Base-by-base conservation (phyloP, 2,888 invertebrate genomes). In the Spatulosminthurus flaviceps region DNA sequence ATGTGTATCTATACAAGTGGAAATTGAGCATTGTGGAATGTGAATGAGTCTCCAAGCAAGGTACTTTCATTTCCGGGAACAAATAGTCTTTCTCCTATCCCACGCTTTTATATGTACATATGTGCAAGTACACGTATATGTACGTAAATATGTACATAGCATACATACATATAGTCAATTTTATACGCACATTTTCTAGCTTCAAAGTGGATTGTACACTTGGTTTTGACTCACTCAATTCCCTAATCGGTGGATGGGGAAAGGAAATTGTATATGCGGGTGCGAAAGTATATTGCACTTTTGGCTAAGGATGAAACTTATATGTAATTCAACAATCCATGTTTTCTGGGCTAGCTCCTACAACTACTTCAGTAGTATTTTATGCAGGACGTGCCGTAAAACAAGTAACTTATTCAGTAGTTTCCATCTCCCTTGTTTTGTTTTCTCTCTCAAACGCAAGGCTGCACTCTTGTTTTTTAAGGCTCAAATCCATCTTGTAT, bases 41-140 rank as follows among this genome's bases (percentile, higher is more conserved):
- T 70, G 70, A 70, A 70, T 41, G 70, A 70, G 70, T 41, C 21
- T 70, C 16, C n/a, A 70, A 70, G 41, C 41, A 70, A 70, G 70
- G 41, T 70, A 70, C n/a, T 70, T 70, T 70, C 70, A 70, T 70
- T 70, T 70, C 70, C 70, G 34, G 70, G 22, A 70, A 70, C 70
- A 70, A 70, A 70, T 70, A 41, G 70, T 70, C 70, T 41, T 41
- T 21, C 19, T 70, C 69, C 28, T 51, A 28, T 7, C 19, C 28
- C 19, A 67, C n/a, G n/a, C n/a, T n/a, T n/a, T n/a, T n/a, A n/a
- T n/a, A 67, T 28, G 67, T 67, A 13, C 21, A 67, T 28, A 24
- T 66, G 66, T 66, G 22, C n/a, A n/a, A n/a, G n/a, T n/a, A n/a
- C n/a, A n/a, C n/a, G n/a, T n/a, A n/a, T n/a, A n/a, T n/a, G n/a